phyloP scores from a whole-genome alignment of 2,113 vertebrate species.

The Oreotrochilus melanogaster region DNA sequence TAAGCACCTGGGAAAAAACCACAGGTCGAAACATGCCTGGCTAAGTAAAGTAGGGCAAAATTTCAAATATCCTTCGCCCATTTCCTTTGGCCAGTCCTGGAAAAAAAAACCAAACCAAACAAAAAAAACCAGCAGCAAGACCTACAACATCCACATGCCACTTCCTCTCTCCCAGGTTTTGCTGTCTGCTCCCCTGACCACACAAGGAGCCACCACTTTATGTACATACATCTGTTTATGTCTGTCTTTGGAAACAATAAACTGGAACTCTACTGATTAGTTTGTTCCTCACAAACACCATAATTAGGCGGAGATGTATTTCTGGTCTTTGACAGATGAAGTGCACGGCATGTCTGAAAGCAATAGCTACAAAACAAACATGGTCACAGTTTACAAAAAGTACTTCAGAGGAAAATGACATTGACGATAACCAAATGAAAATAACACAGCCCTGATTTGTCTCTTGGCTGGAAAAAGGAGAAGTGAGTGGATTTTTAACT shows the following conservation, averaged over 20 bases:
- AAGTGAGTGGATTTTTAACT: neutral
- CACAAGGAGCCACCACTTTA: neutral
- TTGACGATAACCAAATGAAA: neutral
- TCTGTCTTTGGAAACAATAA: slow-evolving; percentile 50
- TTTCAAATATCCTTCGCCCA: no score
- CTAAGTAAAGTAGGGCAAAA: no score
- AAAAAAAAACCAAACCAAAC: no score
- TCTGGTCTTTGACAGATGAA: slow-evolving; percentile 41
- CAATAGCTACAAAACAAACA: neutral
- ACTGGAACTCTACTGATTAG: neutral
- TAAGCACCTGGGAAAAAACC: no score
- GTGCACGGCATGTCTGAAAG: neutral
- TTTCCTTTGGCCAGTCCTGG: no score
- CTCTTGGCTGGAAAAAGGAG: slow-evolving; percentile 24
- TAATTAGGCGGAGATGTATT: slow-evolving; percentile 36
- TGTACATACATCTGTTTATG: neutral
- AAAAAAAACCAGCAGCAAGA: neutral
- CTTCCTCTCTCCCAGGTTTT: slow-evolving; percentile 20
- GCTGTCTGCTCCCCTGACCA: neutral
- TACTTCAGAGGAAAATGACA: neutral
- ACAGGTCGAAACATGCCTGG: no score
- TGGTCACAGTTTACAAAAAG: neutral
- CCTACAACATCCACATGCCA: neutral
- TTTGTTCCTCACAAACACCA: slow-evolving; percentile 29
- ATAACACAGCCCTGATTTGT: neutral